Base-by-base conservation (phyloP, 2,888 invertebrate species). In the Callinectes sapidus region DNA sequence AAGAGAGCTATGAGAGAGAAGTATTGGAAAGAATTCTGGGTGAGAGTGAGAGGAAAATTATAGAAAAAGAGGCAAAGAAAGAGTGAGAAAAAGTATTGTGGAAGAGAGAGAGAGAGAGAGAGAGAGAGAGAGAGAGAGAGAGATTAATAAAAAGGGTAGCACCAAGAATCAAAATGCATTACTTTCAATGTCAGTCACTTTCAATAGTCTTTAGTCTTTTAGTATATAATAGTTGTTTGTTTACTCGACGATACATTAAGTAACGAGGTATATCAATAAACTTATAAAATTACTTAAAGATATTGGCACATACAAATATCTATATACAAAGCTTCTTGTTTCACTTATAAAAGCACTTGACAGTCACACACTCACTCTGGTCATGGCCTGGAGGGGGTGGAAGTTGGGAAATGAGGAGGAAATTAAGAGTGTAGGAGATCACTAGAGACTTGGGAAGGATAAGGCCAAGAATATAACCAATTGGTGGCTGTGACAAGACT, bases 241-340 rank as follows among this genome's bases (percentile, higher is more conserved):
- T 66, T 89, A 90, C 87, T 90, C 90, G 81, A 90, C 90, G 90
- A 88, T 93, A 93, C 91, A 93, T 90, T 90, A 93, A 93, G 88
- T 93, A 93, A 93, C 92, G 92, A 93, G 92, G 92, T 93, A 93
- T 93, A 93, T 93, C 92, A 91, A 91, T 93, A 89, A 91, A 93
- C 92, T 93, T 93, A 93, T 91, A 93, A 85, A 92, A 92, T 54
- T 93, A 93, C 91, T 88, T 93, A 93, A 93, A 91, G 91, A 93
- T 93, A 93, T 93, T 93, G 92, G 92, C 92, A 93, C 92, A 93
- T 93, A 92, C 89, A 92, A 92, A 66, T 88, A 88, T 89, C 85
- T 91, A 91, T 91, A 14, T 91, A 91, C 91, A 91, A 86, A 88
- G 39, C 28, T 81, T 91, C 89, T 54, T 55, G 35, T 86, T 66